Conservation (phyloP, 2,113 vertebrate genomes). For the Mohoua ochrocephala region DNA sequence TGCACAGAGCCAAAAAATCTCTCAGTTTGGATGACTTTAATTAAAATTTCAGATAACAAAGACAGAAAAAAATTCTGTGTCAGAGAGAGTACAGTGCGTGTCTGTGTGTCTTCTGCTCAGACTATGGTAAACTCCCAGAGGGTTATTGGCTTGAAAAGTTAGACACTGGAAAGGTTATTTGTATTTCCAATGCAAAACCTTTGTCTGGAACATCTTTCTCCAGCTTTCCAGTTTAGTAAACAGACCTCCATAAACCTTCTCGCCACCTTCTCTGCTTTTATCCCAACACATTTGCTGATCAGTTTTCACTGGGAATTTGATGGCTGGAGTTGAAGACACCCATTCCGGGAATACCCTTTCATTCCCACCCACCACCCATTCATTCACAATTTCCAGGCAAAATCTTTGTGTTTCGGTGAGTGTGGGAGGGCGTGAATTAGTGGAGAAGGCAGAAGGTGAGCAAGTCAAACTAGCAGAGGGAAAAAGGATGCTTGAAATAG, state of each 20-base stretch:
- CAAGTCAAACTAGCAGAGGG: background rate
- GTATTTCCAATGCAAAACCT: background rate
- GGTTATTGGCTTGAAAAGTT: background rate
- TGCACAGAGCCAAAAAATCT: background rate
- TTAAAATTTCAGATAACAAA: background rate
- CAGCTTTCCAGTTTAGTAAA: background rate
- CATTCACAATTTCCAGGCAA: background rate
- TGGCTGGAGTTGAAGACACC: background rate
- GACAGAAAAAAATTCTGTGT: background rate
- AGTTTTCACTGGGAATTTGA: background rate
- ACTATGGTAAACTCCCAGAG: background rate
- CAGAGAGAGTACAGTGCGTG: background rate
- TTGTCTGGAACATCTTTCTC: background rate
- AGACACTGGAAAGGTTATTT: background rate
- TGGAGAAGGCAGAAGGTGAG: background rate
- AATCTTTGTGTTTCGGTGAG: background rate
- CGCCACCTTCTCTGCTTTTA: background rate
- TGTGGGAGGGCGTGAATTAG: background rate
- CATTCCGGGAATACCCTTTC: background rate
- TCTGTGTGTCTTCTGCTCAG: background rate
- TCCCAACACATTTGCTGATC: background rate
- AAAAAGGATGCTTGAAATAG: background rate
- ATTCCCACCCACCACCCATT: background rate
- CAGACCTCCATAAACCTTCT: background rate
- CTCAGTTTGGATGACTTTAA: background rate